phyloP scores from a whole-genome alignment of 2,888 invertebrate genomes.

The Trichogramma dendrolimi region DNA sequence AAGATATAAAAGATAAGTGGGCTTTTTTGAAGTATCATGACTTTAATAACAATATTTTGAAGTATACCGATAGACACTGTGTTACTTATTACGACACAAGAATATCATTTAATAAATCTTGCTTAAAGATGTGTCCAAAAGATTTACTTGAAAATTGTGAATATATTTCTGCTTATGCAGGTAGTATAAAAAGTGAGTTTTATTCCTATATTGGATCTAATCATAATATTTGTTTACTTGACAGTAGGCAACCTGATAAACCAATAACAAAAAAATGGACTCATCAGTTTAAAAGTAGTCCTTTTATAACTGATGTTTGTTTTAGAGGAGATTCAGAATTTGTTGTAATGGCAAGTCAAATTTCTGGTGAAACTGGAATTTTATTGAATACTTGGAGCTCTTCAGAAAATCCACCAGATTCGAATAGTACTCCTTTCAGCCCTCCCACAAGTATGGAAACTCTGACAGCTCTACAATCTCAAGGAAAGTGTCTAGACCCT shows the following conservation, averaged over 20 bases:
- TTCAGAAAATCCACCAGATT: conserved; percentile 34
- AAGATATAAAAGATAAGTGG: conserved; percentile 40
- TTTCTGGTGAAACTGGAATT: conserved; percentile 40
- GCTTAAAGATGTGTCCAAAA: conserved; percentile 42
- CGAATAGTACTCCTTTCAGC: conserved; percentile 40
- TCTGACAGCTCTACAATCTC: conserved; percentile 36
- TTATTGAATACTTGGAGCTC: conserved; percentile 44
- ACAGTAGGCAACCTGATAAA: conserved; percentile 38
- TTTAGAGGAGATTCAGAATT: conserved; percentile 42
- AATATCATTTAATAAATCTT: conserved; percentile 35
- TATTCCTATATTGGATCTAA: conserved; percentile 43
- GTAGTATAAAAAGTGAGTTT: conserved; percentile 38
- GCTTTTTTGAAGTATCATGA: conserved; percentile 39
- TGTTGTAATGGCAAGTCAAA: conserved; percentile 42
- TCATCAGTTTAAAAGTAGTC: conserved; percentile 57
- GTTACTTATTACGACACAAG: conserved; percentile 38
- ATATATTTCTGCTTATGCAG: conserved; percentile 36
- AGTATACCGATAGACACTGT: conserved; percentile 44
- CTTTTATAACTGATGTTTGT: conserved; percentile 51
- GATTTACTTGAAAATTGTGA: conserved; percentile 42
- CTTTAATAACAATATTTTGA: conserved; percentile 36
- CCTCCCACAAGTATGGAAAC: conserved; percentile 42
- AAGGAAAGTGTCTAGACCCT: conserved; percentile 46
- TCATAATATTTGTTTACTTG: conserved; percentile 44
- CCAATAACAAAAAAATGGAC: conserved; percentile 56